Evolutionary conservation across 2,797 vertebrate species (phyloP).

Genomic region (Morus bassanus): DNA sequence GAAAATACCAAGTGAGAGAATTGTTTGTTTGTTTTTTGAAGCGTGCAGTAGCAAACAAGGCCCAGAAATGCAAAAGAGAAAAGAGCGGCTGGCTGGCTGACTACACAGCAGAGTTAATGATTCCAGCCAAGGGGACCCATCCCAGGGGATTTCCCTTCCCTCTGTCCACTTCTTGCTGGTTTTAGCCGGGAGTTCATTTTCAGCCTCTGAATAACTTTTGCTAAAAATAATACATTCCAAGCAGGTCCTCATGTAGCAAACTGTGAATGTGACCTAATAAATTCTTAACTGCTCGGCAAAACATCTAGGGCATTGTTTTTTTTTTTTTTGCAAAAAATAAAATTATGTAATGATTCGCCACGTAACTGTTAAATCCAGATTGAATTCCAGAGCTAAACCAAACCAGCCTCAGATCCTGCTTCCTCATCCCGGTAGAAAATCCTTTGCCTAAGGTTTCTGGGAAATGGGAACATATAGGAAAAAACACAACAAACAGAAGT

Average conservation of each 20-base stretch:
- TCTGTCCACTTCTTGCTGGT: background rate
- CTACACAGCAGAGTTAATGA: background rate
- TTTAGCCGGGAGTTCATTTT: background rate
- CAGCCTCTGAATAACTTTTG: background rate
- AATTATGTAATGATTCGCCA: background rate
- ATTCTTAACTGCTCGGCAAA: background rate
- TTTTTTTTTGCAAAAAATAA: background rate
- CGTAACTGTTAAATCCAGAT: background rate
- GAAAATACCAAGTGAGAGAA: background rate
- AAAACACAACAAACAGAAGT: constrained; percentile 54
- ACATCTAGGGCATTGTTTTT: background rate
- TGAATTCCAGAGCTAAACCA: background rate
- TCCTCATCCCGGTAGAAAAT: background rate
- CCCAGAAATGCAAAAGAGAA: background rate
- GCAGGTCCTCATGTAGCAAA: background rate
- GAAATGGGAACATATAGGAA: constrained; percentile 20
- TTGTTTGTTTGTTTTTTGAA: background rate
- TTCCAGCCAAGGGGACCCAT: background rate
- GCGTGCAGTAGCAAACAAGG: background rate
- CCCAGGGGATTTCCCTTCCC: background rate
- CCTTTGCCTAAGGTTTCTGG: constrained; percentile 31
- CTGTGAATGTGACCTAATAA: background rate
- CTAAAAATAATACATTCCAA: background rate
- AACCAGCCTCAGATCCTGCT: background rate
- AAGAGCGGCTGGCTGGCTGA: background rate